Base-by-base conservation (phyloP, 2,888 invertebrate species). In the Mythimna impura region DNA sequence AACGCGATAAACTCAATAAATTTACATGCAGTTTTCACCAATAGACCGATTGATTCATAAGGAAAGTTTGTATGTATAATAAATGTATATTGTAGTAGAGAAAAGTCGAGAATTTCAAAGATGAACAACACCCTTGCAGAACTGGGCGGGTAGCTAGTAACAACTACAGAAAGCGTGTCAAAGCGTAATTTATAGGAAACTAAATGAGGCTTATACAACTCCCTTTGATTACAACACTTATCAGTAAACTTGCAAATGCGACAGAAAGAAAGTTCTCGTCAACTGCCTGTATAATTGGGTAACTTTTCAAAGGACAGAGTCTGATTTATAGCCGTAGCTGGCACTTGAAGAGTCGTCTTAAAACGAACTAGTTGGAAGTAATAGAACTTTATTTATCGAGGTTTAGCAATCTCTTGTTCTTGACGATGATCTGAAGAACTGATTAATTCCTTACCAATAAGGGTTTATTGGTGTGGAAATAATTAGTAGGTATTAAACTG, bases 221-320 rank as follows among this genome's bases (percentile, higher is more conserved):
- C 83, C 85, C 78, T 69, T 76, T 55, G 20, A 61, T 34, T 77
- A 58, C 66, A 43, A 36, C 72, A 72, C 71, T 73, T 78, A 80
- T 71, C 47, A 47, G 71, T 77, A 73, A 73, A 83, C 69, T 84
- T 83, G 86, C 73, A 81, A 86, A 83, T 83, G 76, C 69, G 34
- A 22, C 65, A 54, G 75, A 80, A 78, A 72, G 80, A 80, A 86
- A 79, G 73, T 84, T 73, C 76, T 55, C 54, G 67, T 72, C 70
- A 71, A 66, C 55, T 7, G 76, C 50, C 57, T 78, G 83, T 80
- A 70, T 86, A 76, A 81, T 84, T 79, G 60, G 77, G 62, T 73
- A 76, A 83, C 68, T 84, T 78, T 70, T 75, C 75, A 76, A 84
- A 84, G 81, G 74, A 81, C 62, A 52, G 25, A 58, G 20, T 68